Percentiles rank a stretch among this genome's conserved stretches.
Evolutionary conservation across 2,113 vertebrate genomes (phyloP).

Genomic region (Sinocyclocheilus maitianheensis): DNA sequence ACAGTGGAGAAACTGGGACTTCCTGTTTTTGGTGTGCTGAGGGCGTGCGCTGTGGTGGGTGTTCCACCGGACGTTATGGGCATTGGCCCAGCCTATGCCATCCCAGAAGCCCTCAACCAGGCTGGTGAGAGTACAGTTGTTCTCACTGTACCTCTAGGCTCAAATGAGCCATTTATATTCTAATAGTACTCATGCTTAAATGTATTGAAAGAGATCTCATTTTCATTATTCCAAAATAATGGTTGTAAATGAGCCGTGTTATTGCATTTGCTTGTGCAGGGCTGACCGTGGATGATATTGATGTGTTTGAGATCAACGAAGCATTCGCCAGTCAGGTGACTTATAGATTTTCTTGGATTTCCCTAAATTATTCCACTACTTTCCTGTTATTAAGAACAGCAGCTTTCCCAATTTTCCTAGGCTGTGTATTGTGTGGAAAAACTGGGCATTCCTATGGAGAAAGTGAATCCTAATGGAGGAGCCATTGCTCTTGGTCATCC

Average conservation of each 20-base stretch:
- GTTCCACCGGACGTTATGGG: slow-evolving; percentile 93
- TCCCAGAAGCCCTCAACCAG: slow-evolving; percentile 85
- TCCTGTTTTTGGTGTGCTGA: slow-evolving; percentile 81
- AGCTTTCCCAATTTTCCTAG: slow-evolving; percentile 59
- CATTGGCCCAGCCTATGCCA: slow-evolving; percentile 88
- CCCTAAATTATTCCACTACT: background rate
- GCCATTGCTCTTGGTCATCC: slow-evolving; percentile 94
- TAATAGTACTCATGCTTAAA: background rate
- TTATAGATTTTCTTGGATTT: background rate
- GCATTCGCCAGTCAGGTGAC: slow-evolving; percentile 90
- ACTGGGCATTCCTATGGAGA: slow-evolving; percentile 83
- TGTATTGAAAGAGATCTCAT: background rate
- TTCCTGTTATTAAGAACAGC: background rate
- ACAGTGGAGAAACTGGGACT: slow-evolving; percentile 80
- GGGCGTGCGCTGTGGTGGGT: slow-evolving; percentile 82
- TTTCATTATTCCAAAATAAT: background rate
- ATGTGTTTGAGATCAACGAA: slow-evolving; percentile 85
- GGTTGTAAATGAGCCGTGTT: slow-evolving; percentile 10
- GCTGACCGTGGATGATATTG: slow-evolving; percentile 77
- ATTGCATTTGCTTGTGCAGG: slow-evolving; percentile 60
- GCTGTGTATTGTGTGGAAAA: slow-evolving; percentile 91
- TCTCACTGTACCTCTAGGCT: no score
- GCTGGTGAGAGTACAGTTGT: slow-evolving; percentile 75
- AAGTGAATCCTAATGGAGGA: slow-evolving; percentile 91
- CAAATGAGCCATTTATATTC: background rate